Evolutionary conservation across 2,888 invertebrate species (phyloP).

Genomic region (Rugalucina vietnamica): DNA sequence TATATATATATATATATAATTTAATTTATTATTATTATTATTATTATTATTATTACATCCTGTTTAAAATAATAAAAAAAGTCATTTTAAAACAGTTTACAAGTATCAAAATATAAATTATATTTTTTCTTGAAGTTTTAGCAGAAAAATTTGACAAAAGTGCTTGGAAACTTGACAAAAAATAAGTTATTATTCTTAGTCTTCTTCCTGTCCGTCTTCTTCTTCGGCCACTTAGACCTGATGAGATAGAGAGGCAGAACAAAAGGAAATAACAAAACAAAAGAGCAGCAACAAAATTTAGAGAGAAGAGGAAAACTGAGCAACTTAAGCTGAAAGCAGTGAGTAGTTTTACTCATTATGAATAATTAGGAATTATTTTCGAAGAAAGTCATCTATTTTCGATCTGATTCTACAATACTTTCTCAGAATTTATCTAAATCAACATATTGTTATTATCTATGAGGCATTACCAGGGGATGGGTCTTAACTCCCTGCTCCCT

Average conservation of each 20-base stretch:
- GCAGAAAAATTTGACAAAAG: no score
- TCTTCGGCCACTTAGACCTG: slow-evolving; percentile 53
- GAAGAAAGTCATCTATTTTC: not conserved
- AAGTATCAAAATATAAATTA: no score
- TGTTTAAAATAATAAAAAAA: no score
- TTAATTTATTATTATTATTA: no score
- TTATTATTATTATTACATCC: no score
- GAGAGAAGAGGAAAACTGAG: slow-evolving; percentile 63
- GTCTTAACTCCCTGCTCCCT: not conserved
- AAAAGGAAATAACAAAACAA: slow-evolving; percentile 67
- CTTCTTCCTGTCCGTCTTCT: not conserved
- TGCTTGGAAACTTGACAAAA: no score
- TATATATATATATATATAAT: no score
- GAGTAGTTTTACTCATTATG: not conserved
- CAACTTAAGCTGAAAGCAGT: slow-evolving; percentile 45
- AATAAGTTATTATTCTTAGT: no score
- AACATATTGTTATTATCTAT: not conserved
- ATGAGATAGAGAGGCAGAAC: slow-evolving; percentile 65
- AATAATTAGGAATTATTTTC: not conserved
- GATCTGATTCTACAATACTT: not conserved
- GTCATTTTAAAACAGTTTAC: no score
- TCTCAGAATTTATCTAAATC: not conserved
- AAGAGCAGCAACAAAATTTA: slow-evolving; percentile 71
- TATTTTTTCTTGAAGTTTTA: no score
- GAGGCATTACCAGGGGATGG: not conserved